Evolutionary conservation across 2,888 invertebrate genomes (phyloP).

Genomic region (Orthosia gothica): DNA sequence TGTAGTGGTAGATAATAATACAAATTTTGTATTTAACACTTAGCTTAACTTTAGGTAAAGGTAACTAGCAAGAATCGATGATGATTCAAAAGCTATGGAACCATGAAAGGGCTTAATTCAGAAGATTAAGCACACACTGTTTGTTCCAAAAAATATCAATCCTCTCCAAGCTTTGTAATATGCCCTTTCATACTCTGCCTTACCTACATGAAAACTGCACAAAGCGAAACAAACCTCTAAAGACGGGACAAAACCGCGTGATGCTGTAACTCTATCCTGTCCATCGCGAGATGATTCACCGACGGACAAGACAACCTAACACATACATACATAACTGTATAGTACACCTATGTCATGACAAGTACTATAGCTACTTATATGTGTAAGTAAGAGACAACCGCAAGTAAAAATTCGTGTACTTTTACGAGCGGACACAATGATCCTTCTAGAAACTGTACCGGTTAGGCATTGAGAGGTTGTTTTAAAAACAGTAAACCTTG

Average conservation of each 20-base stretch:
- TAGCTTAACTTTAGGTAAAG: not conserved
- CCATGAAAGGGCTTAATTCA: not conserved
- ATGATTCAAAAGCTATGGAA: not conserved
- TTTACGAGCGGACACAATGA: not conserved
- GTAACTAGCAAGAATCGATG: not conserved
- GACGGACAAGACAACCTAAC: conserved; percentile 12
- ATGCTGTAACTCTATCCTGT: conserved; percentile 48
- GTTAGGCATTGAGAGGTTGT: conserved; percentile 10
- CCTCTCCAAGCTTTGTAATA: not conserved
- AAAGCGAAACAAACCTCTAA: not conserved
- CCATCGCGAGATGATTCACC: conserved; percentile 49
- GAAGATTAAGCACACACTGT: not conserved
- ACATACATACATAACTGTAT: not conserved
- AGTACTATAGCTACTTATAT: not conserved
- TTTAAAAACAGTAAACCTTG: not conserved
- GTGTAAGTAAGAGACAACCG: not conserved
- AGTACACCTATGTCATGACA: not conserved
- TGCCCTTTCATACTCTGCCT: conserved; percentile 7
- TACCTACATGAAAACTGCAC: conserved; percentile 3
- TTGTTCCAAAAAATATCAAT: not conserved
- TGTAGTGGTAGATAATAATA: too few species aligned
- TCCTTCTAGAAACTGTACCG: not conserved
- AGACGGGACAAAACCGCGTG: conserved; percentile 35
- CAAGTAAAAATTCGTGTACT: conserved; percentile 14
- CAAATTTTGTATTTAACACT: not conserved